These are phyloP conservation scores for Lissonota sp. DNA, from an alignment of 2,888 invertebrate species.

Conservation along the genomic window DNA sequence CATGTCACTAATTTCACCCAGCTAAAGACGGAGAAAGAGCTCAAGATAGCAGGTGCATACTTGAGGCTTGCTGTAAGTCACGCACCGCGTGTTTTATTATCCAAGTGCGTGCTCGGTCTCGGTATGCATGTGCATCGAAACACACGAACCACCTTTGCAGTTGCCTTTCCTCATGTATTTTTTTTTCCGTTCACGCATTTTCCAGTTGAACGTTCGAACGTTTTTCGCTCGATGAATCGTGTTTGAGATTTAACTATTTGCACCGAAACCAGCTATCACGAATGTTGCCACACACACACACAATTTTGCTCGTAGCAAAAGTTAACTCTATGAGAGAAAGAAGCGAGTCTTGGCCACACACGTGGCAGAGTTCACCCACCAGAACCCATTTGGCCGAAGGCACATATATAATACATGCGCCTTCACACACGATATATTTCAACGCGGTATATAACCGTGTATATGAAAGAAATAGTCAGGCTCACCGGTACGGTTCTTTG, in stretches of 20 bases:
- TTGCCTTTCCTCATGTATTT: constrained; percentile 5
- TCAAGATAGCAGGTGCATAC: constrained; percentile 12
- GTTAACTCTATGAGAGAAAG: too few relatives aligned
- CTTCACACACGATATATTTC: constrained; percentile 1
- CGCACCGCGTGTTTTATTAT: constrained; percentile 24
- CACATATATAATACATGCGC: neutral
- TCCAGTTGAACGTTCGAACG: neutral
- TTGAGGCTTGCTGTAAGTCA: constrained; percentile 18
- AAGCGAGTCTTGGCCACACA: constrained; percentile 14
- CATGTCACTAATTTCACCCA: too few relatives aligned
- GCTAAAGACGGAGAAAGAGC: too few relatives aligned
- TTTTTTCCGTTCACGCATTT: neutral
- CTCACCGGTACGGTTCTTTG: constrained; percentile 1
- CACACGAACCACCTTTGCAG: neutral
- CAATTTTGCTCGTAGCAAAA: too few relatives aligned
- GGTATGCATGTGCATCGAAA: neutral
- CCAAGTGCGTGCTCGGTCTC: constrained; percentile 15
- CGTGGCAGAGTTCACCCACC: constrained; percentile 15
- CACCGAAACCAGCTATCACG: neutral
- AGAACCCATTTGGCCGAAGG: constrained; percentile 12
- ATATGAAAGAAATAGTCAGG: neutral
- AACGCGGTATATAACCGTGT: neutral
- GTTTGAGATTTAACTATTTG: neutral
- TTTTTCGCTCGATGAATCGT: neutral
- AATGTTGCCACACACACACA: neutral